Evolutionary conservation across 1,140 invertebrate species (phyloP).

Genomic region (Microplitis mediator): DNA sequence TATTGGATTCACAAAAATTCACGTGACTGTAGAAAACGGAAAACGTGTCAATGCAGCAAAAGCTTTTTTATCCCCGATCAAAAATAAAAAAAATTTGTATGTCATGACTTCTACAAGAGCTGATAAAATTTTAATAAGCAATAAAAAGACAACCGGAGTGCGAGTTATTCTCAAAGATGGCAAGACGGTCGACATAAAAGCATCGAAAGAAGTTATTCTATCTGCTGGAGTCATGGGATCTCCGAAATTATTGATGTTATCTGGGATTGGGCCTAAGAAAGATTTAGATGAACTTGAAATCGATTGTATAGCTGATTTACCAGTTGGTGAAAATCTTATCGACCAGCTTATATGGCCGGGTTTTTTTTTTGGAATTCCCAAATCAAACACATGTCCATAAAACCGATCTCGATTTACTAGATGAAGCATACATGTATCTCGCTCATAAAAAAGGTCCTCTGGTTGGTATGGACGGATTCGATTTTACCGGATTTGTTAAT

Average conservation of each 20-base stretch:
- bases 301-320: constrained; percentile 63
- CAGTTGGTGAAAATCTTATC: constrained; percentile 69
- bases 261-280: constrained; percentile 71
- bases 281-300: constrained; percentile 66
- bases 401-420: constrained; percentile 11
- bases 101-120: constrained; percentile 66
- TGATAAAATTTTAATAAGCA: not conserved
- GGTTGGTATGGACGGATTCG: constrained; percentile 26
- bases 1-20: constrained; percentile 61
- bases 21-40: constrained; percentile 62
- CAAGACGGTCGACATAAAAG: constrained; percentile 50
- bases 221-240: constrained; percentile 67
- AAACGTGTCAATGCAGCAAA: constrained; percentile 69
- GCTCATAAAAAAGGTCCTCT: constrained; percentile 38
- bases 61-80: constrained; percentile 67
- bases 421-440: constrained; percentile 46
- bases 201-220: constrained; percentile 69
- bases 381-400: not conserved
- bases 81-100: constrained; percentile 70
- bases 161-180: constrained; percentile 59
- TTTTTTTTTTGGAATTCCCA: constrained; percentile 31
- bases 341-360: constrained; percentile 68
- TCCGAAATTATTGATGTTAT: constrained; percentile 73
- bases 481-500: constrained; percentile 46
- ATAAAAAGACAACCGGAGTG: constrained; percentile 45